Evolutionary conservation across 2,888 invertebrate genomes (phyloP).

Genomic region (Acanthococcus lagerstroemiae): DNA sequence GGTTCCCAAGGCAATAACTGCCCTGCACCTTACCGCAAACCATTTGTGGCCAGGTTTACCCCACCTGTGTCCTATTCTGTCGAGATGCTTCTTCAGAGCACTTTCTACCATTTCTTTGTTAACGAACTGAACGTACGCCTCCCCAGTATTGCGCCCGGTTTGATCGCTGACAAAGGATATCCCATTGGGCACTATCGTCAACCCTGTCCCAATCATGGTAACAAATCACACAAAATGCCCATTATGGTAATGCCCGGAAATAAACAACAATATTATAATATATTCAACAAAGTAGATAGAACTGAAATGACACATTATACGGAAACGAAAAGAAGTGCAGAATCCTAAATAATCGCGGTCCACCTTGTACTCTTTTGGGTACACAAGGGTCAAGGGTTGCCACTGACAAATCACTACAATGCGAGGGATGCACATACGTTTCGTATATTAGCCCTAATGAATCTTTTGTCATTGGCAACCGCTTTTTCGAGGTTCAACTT

Average conservation of each 20-base stretch:
- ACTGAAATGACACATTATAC: too few relatives aligned
- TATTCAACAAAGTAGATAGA: too few relatives aligned
- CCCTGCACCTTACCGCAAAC: constrained; percentile 23
- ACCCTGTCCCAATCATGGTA: constrained; percentile 62
- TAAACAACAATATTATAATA: neutral
- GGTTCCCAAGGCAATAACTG: constrained; percentile 12
- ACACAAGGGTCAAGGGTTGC: too few relatives aligned
- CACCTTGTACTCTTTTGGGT: too few relatives aligned
- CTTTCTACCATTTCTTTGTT: constrained; percentile 94
- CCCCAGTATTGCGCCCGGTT: constrained; percentile 97
- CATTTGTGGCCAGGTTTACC: constrained; percentile 48
- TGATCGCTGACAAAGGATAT: constrained; percentile 95
- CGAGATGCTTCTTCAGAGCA: constrained; percentile 97
- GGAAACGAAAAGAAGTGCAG: too few relatives aligned
- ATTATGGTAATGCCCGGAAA: constrained; percentile 11
- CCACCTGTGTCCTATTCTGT: constrained; percentile 99
- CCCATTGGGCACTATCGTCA: constrained; percentile 96
- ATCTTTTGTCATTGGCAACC: too few relatives aligned
- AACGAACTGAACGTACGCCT: constrained; percentile 99
- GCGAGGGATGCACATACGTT: too few relatives aligned
- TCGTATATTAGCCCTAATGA: too few relatives aligned
- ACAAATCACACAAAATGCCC: constrained; percentile 36
- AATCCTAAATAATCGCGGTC: too few relatives aligned
- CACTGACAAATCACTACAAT: too few relatives aligned
- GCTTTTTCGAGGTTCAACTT: too few relatives aligned